Evolutionary conservation across 2,113 vertebrate genomes (phyloP).

Genomic region (Ranitomeya variabilis): DNA sequence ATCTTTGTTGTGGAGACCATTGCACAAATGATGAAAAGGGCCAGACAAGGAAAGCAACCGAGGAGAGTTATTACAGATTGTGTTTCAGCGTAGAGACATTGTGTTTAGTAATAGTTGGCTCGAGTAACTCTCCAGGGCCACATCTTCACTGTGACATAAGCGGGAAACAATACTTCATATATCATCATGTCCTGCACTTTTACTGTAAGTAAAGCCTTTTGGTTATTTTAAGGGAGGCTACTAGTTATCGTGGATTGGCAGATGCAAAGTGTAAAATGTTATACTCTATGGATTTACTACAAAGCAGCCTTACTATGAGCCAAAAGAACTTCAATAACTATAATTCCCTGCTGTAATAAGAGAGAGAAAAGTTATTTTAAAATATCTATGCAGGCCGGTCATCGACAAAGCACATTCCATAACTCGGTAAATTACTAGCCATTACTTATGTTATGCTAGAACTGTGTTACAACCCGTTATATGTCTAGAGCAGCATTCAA

Average conservation of each 20-base stretch:
- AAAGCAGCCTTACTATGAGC: background rate
- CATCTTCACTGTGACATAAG: slow-evolving; percentile 61
- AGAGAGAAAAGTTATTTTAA: background rate
- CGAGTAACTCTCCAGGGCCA: slow-evolving; percentile 57
- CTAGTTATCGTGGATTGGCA: slow-evolving; percentile 13
- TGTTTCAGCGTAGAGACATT: slow-evolving; percentile 59
- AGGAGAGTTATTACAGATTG: slow-evolving; percentile 50
- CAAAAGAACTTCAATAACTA: background rate
- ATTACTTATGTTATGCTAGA: too few species aligned
- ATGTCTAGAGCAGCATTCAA: too few species aligned
- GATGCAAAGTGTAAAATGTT: background rate
- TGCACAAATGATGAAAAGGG: slow-evolving; percentile 59
- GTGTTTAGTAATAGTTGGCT: slow-evolving; percentile 61
- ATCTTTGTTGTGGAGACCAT: slow-evolving; percentile 41
- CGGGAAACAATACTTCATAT: slow-evolving; percentile 63
- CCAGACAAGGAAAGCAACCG: slow-evolving; percentile 44
- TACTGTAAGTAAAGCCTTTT: slow-evolving; percentile 54
- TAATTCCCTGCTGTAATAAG: background rate
- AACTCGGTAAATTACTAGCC: too few species aligned
- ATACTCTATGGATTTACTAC: slow-evolving; percentile 12
- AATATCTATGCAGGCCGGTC: background rate
- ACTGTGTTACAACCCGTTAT: too few species aligned
- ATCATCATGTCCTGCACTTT: slow-evolving; percentile 60
- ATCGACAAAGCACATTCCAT: too few species aligned
- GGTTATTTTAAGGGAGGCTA: slow-evolving; percentile 61